Conservation (phyloP, 2,888 invertebrate genomes). For the Toxonevra muliebris region DNA sequence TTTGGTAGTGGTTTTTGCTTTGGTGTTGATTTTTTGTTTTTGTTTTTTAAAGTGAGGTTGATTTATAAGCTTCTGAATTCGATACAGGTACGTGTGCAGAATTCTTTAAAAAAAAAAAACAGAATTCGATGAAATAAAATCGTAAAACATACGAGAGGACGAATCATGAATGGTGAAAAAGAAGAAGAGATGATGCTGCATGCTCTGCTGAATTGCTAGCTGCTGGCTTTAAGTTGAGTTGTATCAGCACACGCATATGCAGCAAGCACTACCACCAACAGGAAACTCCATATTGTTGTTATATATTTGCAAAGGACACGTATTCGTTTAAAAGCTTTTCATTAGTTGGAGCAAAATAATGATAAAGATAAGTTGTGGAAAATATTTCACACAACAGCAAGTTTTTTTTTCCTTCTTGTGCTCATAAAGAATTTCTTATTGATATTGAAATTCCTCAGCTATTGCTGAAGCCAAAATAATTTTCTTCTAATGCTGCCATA, state of each 20-base stretch:
- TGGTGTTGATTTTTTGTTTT: background rate
- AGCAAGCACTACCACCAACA: background rate
- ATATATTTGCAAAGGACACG: background rate
- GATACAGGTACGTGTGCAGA: background rate
- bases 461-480: too few species aligned
- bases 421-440: too few species aligned
- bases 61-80: constrained; percentile 4
- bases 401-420: too few species aligned
- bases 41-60: background rate
- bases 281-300: background rate
- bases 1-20: background rate
- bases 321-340: constrained; percentile 4
- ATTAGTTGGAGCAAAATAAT: background rate
- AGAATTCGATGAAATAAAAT: too few species aligned
- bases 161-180: background rate
- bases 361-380: too few species aligned
- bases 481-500: too few species aligned
- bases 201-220: background rate
- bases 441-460: too few species aligned
- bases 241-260: background rate
- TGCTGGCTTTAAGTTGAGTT: too few species aligned
- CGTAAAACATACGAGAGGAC: too few species aligned
- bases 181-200: background rate
- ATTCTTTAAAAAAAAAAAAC: background rate
- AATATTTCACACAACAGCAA: too few species aligned